Conservation (phyloP, 2,888 invertebrate genomes). For the Drosophila stalkeri region DNA sequence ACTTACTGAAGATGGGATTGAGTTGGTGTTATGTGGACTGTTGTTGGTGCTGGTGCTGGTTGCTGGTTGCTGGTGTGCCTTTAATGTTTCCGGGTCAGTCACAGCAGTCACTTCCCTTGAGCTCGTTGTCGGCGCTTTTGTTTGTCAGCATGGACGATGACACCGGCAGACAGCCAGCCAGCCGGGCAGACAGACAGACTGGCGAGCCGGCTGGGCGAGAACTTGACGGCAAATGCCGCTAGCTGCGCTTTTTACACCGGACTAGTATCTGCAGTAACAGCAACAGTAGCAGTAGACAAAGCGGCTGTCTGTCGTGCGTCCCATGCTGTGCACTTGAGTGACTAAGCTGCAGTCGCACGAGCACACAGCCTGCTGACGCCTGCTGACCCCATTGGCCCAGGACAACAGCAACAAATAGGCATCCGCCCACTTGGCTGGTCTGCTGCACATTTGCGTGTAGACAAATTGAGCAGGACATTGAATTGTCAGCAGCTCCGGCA, state of each 20-base stretch:
- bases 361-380: constrained; percentile 57
- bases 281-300: constrained; percentile 44
- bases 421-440: constrained; percentile 29
- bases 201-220: constrained; percentile 30
- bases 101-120: constrained; percentile 80
- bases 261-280: constrained; percentile 27
- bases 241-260: constrained; percentile 75
- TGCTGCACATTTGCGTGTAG: constrained; percentile 71
- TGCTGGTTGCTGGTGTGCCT: constrained; percentile 47
- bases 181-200: constrained; percentile 38
- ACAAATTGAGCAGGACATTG: constrained; percentile 81
- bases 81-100: constrained; percentile 80
- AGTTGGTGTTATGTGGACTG: constrained; percentile 17
- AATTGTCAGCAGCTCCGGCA: constrained; percentile 71
- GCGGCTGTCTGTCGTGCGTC: constrained; percentile 34
- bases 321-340: constrained; percentile 76
- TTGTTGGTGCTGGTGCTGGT: constrained; percentile 10
- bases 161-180: constrained; percentile 56
- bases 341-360: constrained; percentile 68
- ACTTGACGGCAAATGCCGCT: constrained; percentile 64
- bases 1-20: not conserved
- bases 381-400: constrained; percentile 2
- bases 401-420: constrained; percentile 44
- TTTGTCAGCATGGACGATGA: constrained; percentile 79
- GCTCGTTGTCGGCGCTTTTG: constrained; percentile 78